phyloP scores from a whole-genome alignment of 2,113 vertebrate species.

The Paraplagusia blochii region DNA sequence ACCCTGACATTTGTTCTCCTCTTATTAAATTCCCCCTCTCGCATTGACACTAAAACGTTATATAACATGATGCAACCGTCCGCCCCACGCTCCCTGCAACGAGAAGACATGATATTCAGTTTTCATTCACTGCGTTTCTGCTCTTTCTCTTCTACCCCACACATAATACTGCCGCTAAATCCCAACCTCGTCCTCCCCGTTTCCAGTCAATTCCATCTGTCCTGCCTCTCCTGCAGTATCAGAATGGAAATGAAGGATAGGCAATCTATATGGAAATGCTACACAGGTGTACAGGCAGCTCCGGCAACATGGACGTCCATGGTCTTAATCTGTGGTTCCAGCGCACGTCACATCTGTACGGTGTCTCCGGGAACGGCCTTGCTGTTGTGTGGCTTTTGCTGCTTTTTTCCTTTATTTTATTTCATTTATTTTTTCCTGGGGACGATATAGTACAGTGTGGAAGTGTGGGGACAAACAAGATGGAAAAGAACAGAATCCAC shows the following conservation, averaged over 20 bases:
- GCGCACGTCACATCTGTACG: conserved; percentile 17
- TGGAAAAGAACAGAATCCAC: not conserved
- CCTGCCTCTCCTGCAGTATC: conserved; percentile 50
- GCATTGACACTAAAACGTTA: not conserved
- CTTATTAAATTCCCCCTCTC: not conserved
- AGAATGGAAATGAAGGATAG: conserved; percentile 74
- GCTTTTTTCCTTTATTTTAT: conserved; percentile 30
- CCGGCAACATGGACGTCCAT: conserved; percentile 32
- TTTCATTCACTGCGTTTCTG: not conserved
- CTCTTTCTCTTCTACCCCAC: not conserved
- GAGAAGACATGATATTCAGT: conserved; percentile 25
- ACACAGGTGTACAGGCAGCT: conserved; percentile 47
- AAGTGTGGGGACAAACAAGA: too few species aligned
- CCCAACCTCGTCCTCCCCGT: conserved; percentile 8
- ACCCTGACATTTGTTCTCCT: not conserved
- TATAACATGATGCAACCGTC: conserved; percentile 20
- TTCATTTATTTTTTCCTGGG: not conserved
- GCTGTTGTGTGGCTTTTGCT: conserved; percentile 21
- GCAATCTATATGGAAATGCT: conserved; percentile 79
- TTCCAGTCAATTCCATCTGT: conserved; percentile 41
- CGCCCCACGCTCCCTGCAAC: not conserved
- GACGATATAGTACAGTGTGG: not conserved
- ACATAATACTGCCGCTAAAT: conserved; percentile 19
- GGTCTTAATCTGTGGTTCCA: conserved; percentile 36
- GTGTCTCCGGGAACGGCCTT: conserved; percentile 24